Evolutionary conservation across 2,113 vertebrate genomes (phyloP).

Genomic region (Trichomycterus rosablanca): DNA sequence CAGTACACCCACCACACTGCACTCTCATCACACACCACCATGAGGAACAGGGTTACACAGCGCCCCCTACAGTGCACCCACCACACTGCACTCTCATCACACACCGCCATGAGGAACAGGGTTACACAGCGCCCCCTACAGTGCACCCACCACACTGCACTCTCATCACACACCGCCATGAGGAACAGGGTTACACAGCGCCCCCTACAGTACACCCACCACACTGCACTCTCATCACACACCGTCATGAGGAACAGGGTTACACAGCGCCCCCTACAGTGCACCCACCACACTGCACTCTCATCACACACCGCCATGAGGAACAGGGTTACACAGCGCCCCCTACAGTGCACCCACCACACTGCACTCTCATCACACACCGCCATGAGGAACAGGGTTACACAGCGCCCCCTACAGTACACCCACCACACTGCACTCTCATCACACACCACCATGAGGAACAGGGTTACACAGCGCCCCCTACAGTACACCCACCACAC

Average conservation of each 20-base stretch:
- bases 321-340: slow-evolving; percentile 77
- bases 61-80: slow-evolving; percentile 94
- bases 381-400: background rate
- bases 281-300: slow-evolving; percentile 91
- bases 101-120: background rate
- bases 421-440: slow-evolving; percentile 96
- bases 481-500: slow-evolving; percentile 94
- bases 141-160: slow-evolving; percentile 90
- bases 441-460: slow-evolving; percentile 1
- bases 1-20: slow-evolving; percentile 94
- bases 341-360: slow-evolving; percentile 92
- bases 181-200: slow-evolving; percentile 69
- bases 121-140: slow-evolving; percentile 95
- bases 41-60: too few relatives aligned
- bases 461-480: slow-evolving; percentile 83
- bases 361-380: slow-evolving; percentile 69
- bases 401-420: slow-evolving; percentile 93
- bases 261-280: slow-evolving; percentile 94
- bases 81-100: slow-evolving; percentile 78
- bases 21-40: slow-evolving; percentile 62
- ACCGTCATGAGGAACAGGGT: background rate
- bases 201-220: slow-evolving; percentile 92
- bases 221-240: slow-evolving; percentile 72
- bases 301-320: slow-evolving; percentile 55
- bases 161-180: slow-evolving; percentile 62